Base-by-base conservation (phyloP, 2,113 vertebrate genomes). In the Cairina moschata region DNA sequence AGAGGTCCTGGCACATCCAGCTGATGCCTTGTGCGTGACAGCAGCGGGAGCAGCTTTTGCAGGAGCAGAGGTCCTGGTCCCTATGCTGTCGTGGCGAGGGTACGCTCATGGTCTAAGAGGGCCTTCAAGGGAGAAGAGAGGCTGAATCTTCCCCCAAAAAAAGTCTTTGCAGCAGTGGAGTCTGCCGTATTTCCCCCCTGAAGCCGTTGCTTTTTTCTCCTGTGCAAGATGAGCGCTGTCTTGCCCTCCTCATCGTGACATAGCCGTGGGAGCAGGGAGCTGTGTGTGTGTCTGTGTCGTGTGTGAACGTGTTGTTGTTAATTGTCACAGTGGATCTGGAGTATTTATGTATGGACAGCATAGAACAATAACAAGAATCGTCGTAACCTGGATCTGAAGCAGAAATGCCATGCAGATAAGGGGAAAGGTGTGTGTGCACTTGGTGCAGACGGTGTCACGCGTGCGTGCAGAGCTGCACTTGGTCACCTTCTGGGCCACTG, bases 381-480 rank as follows among this genome's bases (percentile, higher is more conserved):
- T 9, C 31, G 22, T 25, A 40, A 52, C 31, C 18, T 44, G 88
- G 36, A 32, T 16, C 3, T 1, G 50, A 42, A 11, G 74, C 50
- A 36, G 74, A 55, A 40, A 18, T 5, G 14, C 23, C n/a, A 8
- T 0, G 0, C 34, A 0, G 48, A 11, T 40, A 11, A 2, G 12
- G 66, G 23, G 46, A 48, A 48, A 22, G 20, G 54, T 7, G 6
- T 0, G 0, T 6, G 38, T 20, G 22, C 59, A 1, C 67, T 12
- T 23, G 38, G 20, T 7, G 1, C 18, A 21, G 11, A 6, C 18
- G 28, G 25, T 18, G 32, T 16, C 18, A 0, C 2, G 22, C 4
- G 31, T 0, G 0, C 4, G 26, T 0, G 0, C 2, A 5, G 38
- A 48, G 31, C n/a, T 60, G 56, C 8, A 2, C 1, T 5, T 9